Conservation (phyloP, 2,113 vertebrate genomes). For the Seriola dumerili region DNA sequence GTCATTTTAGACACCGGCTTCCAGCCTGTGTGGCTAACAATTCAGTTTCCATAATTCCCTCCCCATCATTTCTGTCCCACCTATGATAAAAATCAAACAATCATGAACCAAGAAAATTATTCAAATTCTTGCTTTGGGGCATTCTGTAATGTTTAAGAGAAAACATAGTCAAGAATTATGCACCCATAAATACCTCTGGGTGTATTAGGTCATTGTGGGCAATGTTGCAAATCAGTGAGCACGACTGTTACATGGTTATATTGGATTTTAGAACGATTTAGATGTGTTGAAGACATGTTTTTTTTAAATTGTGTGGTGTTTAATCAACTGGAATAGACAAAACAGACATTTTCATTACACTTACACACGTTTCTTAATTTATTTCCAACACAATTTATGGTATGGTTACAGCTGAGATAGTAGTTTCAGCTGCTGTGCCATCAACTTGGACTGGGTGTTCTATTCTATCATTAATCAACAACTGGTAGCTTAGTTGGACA, state of each 20-base stretch:
- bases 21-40: background rate
- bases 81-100: background rate
- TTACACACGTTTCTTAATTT: background rate
- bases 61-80: background rate
- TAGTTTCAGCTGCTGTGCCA: background rate
- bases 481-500: background rate
- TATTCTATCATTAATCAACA: background rate
- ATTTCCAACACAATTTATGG: background rate
- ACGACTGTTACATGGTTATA: background rate
- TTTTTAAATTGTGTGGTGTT: background rate
- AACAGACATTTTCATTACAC: background rate
- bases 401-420: background rate
- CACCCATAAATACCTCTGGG: background rate
- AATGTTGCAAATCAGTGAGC: background rate
- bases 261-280: background rate
- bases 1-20: background rate
- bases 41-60: background rate
- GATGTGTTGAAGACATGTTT: background rate
- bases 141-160: no score
- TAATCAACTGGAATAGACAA: background rate
- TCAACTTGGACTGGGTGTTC: background rate
- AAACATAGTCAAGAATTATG: background rate
- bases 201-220: background rate
- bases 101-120: background rate
- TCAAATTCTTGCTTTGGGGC: background rate